Percentiles rank a stretch among this genome's conserved stretches.
Conservation (phyloP, 2,113 vertebrate species). For the Rattus norvegicus region GRCr8 NC_086035.1:40974501-40975000, state of each 20-base stretch:
- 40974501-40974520: background rate
- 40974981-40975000: background rate
- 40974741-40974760: background rate
- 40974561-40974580: background rate
- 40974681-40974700: background rate
- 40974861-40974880: accelerated
- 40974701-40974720: background rate
- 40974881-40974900: background rate
- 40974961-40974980: background rate
- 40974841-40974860: background rate
- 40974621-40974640: background rate
- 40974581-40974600: background rate
- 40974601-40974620: background rate
- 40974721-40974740: background rate
- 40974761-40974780: background rate
- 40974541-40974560: background rate
- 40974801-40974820: background rate
- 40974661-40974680: background rate
- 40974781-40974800: background rate
- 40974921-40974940: background rate
- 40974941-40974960: background rate
- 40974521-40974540: background rate
- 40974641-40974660: background rate
- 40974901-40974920: background rate
- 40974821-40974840: background rate